A percentile compares a stretch with the other conserved stretches of the same genome.
phyloP scores from a whole-genome alignment of 2,888 invertebrate genomes.

The Miltochrista miniata region DNA sequence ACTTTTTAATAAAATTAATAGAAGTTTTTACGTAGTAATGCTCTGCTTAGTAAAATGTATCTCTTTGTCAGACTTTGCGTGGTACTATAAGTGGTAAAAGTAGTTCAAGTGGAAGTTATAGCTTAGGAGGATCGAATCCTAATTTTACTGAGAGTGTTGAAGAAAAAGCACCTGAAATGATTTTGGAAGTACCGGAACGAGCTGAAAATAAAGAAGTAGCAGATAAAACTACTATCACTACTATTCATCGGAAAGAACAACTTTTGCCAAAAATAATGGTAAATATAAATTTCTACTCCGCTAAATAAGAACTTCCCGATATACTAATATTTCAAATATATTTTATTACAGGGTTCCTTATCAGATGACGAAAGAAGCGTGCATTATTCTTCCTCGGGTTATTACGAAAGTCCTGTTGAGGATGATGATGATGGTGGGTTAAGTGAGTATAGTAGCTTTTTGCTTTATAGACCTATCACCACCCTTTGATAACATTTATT shows the following conservation, averaged over 20 bases:
- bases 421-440: conserved; percentile 84
- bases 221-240: conserved; percentile 47
- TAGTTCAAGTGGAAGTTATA: conserved; percentile 80
- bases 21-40: neutral
- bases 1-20: neutral
- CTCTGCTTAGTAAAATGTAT: conserved; percentile 12
- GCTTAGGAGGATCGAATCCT: conserved; percentile 76
- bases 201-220: conserved; percentile 49
- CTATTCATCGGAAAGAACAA: conserved; percentile 59
- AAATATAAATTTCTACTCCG: too few relatives aligned
- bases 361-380: conserved; percentile 88
- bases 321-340: neutral
- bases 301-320: too few relatives aligned
- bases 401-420: conserved; percentile 89
- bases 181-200: conserved; percentile 54
- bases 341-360: conserved; percentile 77
- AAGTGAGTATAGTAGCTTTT: conserved; percentile 54
- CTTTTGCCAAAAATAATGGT: conserved; percentile 74
- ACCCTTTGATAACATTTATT: conserved; percentile 3
- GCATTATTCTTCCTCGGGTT: conserved; percentile 89
- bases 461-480: conserved; percentile 4
- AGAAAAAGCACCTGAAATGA: conserved; percentile 59
- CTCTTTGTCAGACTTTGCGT: conserved; percentile 50
- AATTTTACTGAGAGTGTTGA: conserved; percentile 65
- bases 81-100: conserved; percentile 75